Evolutionary conservation across 2,888 invertebrate species (phyloP), one percentile per base, ranked within the genome.

Genomic region (Pimpla rufipes): DNA sequence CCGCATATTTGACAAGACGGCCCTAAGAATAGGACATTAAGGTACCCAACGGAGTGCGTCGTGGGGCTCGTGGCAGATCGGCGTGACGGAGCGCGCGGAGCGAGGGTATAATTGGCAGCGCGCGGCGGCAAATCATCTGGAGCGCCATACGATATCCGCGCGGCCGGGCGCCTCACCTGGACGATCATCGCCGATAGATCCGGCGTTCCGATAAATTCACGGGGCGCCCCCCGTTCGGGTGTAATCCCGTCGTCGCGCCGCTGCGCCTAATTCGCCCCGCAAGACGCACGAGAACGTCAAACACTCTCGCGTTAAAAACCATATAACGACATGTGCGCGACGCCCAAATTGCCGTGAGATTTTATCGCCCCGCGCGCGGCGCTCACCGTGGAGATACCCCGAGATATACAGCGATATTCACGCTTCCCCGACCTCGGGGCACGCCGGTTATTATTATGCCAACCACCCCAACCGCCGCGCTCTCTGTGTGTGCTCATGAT

Each of bases 251-350:
- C 79, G 74, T 50, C 55, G 55, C 74, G 68, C n/a, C 29, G 29
- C 29, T 2, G 74, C 42, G 52, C 66, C 82, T 70, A 79, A 79
- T 83, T 79, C 75, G 42, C 42, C 21, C 59, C 42, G 45, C 6
- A 29, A 57, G 64, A 67, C 18, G 23, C 55, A 37, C 59, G 47
- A 8, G 23, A 23, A 55, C 23, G 23, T 13, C 3, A 23, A 55
- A 50, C 64, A 55, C 67, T 37, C 68, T 35, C 29, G 64, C 29
- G 29, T 29, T 50, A 50, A 55, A 57, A 71, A 62, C 59, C 73
- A 67, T 79, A 83, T 79, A 83, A 83, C 91, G 93, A 93, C 93
- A 93, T 93, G 92, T 93, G 93, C 91, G 88, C 90, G 91, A 92
- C 89, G 92, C 90, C 90, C 85, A 92, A 92, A 93, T 92, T 93